phyloP scores from a whole-genome alignment of 2,888 invertebrate species.

The Microchrysa polita region DNA sequence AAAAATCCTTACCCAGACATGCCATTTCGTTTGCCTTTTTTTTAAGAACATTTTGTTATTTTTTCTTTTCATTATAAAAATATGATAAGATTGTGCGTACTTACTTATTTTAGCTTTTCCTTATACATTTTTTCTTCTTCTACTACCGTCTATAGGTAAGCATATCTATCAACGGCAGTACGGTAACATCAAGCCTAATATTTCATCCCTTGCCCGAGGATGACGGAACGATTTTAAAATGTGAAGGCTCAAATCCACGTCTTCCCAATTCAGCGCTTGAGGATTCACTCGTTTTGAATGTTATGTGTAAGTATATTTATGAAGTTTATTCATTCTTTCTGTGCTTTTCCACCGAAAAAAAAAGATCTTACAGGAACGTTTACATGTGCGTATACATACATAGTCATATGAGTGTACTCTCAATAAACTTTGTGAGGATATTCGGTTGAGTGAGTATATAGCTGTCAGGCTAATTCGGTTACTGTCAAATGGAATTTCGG shows the following conservation, averaged over 20 bases:
- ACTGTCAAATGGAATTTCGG: conserved; percentile 22
- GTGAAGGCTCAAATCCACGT: conserved; percentile 85
- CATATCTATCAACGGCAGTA: conserved; percentile 74
- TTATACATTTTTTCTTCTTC: not conserved
- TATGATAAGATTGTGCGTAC: not conserved
- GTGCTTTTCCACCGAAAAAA: not conserved
- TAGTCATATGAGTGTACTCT: too few relatives aligned
- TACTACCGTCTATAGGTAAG: conserved; percentile 67
- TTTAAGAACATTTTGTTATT: not conserved
- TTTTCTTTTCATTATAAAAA: not conserved
- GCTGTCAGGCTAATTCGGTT: conserved; percentile 16
- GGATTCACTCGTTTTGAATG: conserved; percentile 83
- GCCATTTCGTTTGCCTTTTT: not conserved
- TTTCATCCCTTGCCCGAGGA: conserved; percentile 87
- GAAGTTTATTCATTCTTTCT: not conserved
- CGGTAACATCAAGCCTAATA: conserved; percentile 79
- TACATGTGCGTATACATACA: too few relatives aligned
- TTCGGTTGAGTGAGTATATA: too few relatives aligned
- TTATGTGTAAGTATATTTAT: conserved; percentile 84
- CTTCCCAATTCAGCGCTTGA: conserved; percentile 80
- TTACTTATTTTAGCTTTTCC: not conserved
- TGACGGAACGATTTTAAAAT: conserved; percentile 83
- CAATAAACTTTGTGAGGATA: too few relatives aligned
- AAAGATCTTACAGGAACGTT: too few relatives aligned
- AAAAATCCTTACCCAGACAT: not conserved